These are phyloP conservation scores for Oophaga pumilio DNA, from an alignment of 2,113 vertebrate species.

Conservation along the genomic window DNA sequence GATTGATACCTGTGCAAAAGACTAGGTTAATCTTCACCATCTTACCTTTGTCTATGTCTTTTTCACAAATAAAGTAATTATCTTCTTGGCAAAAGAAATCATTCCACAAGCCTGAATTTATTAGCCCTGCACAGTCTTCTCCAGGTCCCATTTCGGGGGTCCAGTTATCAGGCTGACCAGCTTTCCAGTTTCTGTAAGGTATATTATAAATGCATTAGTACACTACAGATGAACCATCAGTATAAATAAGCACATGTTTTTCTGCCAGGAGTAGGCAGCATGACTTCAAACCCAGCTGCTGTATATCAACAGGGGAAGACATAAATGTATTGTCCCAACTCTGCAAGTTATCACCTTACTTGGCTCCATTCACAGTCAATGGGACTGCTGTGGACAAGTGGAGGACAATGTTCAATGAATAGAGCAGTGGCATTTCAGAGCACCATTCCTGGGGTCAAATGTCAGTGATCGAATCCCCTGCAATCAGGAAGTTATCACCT, in stretches of 20 bases:
- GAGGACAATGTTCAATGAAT: too few species aligned
- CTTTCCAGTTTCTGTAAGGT: conserved; percentile 85
- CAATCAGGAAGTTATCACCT: too few species aligned
- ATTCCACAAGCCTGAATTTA: conserved; percentile 87
- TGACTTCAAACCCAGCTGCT: neutral
- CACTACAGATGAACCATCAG: neutral
- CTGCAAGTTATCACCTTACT: too few species aligned
- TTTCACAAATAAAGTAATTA: conserved; percentile 91
- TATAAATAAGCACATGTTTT: neutral
- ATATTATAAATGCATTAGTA: conserved; percentile 3
- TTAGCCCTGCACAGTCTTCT: conserved; percentile 88
- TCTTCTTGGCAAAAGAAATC: conserved; percentile 90
- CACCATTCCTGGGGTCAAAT: too few species aligned
- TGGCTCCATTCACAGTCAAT: too few species aligned
- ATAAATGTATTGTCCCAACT: too few species aligned
- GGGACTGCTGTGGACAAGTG: too few species aligned
- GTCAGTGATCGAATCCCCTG: too few species aligned
- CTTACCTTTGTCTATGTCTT: conserved; percentile 78
- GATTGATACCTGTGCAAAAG: neutral
- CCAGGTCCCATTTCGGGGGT: conserved; percentile 76
- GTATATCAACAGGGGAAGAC: neutral
- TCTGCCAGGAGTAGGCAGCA: neutral
- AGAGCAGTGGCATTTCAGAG: too few species aligned
- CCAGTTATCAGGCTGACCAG: conserved; percentile 94
- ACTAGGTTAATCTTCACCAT: neutral